Conservation (phyloP, 2,113 vertebrate genomes). For the Rhabdornis inornatus region DNA sequence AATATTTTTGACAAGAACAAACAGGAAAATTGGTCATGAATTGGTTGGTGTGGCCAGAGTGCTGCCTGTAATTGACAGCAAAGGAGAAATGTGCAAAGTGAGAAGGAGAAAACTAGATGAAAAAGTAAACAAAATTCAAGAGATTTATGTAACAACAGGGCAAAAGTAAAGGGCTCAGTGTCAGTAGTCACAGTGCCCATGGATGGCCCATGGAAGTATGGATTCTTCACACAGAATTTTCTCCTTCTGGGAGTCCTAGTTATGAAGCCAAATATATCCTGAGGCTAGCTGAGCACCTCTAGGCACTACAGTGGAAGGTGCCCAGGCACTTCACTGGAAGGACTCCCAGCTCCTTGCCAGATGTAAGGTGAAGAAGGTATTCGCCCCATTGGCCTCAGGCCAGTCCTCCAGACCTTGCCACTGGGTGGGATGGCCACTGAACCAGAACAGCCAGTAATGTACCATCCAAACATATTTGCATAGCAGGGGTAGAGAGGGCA, state of each 20-base stretch:
- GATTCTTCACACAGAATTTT: not conserved
- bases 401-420: not conserved
- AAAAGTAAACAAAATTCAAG: not conserved
- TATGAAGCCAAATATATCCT: not conserved
- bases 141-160: not conserved
- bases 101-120: not conserved
- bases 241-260: not conserved
- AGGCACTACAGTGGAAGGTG: not conserved
- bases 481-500: not conserved
- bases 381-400: not conserved
- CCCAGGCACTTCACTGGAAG: not conserved
- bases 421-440: not conserved
- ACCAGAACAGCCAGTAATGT: not conserved
- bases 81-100: not conserved
- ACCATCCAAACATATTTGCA: not conserved
- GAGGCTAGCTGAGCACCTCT: not conserved
- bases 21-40: not conserved
- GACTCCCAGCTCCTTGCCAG: not conserved
- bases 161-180: not conserved
- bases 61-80: not conserved
- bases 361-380: not conserved
- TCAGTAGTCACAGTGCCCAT: not conserved
- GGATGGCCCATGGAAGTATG: too few species aligned
- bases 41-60: not conserved
- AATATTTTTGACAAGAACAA: not conserved